phyloP scores from a whole-genome alignment of 2,888 invertebrate species.

The Corbicula japonica region DNA sequence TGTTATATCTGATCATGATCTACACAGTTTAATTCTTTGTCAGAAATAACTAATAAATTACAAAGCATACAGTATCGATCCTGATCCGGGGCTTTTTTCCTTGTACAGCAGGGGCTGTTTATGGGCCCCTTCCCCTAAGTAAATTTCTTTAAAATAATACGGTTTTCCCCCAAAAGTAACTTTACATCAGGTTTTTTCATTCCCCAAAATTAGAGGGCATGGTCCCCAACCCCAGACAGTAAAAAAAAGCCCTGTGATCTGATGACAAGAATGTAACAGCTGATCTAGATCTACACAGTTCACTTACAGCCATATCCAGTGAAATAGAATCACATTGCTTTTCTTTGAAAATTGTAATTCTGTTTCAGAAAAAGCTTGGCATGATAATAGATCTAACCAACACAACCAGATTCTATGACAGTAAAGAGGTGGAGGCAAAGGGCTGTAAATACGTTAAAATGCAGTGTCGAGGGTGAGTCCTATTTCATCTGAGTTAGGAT shows the following conservation, averaged over 20 bases:
- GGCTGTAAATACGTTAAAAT: conserved; percentile 95
- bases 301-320: not conserved
- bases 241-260: not conserved
- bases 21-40: too few relatives aligned
- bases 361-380: conserved; percentile 92
- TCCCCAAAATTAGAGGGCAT: not conserved
- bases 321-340: not conserved
- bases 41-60: too few relatives aligned
- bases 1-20: too few relatives aligned
- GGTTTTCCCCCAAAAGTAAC: not conserved
- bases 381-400: conserved; percentile 99
- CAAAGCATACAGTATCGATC: too few relatives aligned
- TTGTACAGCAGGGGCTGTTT: too few relatives aligned
- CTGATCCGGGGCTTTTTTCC: too few relatives aligned
- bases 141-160: too few relatives aligned
- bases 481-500: not conserved
- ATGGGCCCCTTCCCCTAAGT: too few relatives aligned
- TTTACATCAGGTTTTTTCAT: not conserved
- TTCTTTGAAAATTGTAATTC: conserved; percentile 7
- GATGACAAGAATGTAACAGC: not conserved
- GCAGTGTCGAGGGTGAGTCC: conserved; percentile 91
- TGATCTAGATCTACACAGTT: not conserved
- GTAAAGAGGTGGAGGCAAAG: conserved; percentile 92
- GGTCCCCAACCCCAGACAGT: not conserved
- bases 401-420: conserved; percentile 96